Percentiles rank a stretch among this genome's conserved stretches.
Evolutionary conservation across 2,113 vertebrate genomes (phyloP).

Genomic region (Clarias macrocephalus): DNA sequence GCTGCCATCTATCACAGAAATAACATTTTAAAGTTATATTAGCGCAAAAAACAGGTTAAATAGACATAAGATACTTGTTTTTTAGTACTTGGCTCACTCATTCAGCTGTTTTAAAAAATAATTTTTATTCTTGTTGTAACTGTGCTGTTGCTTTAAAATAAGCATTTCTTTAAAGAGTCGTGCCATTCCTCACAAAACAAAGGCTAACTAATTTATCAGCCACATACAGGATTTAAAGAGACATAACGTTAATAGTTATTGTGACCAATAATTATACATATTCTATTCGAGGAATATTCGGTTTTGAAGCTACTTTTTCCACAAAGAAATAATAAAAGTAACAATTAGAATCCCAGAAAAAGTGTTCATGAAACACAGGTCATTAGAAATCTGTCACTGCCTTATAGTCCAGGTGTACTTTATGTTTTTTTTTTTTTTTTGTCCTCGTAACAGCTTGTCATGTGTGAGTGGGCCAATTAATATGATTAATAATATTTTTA

Average conservation of each 20-base stretch:
- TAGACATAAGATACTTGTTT: slow-evolving; percentile 19
- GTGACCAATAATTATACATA: slow-evolving; percentile 26
- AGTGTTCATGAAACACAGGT: slow-evolving; percentile 23
- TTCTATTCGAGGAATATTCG: slow-evolving; percentile 14
- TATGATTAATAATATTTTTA: slow-evolving; percentile 51
- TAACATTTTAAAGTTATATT: background rate
- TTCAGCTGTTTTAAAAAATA: slow-evolving; percentile 38
- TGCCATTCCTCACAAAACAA: slow-evolving; percentile 70
- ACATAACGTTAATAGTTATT: slow-evolving; percentile 24
- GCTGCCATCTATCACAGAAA: background rate
- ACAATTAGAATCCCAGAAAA: slow-evolving; percentile 23
- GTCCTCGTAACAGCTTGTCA: slow-evolving; percentile 38
- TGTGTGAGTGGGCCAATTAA: slow-evolving; percentile 67
- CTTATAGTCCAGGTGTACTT: slow-evolving; percentile 62
- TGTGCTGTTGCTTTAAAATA: slow-evolving; percentile 90
- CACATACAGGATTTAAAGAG: slow-evolving; percentile 57
- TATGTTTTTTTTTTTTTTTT: slow-evolving; percentile 61
- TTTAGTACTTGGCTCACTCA: slow-evolving; percentile 34
- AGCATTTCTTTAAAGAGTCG: slow-evolving; percentile 86
- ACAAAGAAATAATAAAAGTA: background rate
- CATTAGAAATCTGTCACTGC: slow-evolving; percentile 12
- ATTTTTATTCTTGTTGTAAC: slow-evolving; percentile 55
- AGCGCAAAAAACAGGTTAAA: background rate
- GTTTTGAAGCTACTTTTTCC: background rate
- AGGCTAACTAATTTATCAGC: slow-evolving; percentile 60